Conservation (phyloP, 2,113 vertebrate genomes). For the Marcusenius ussheri region DNA sequence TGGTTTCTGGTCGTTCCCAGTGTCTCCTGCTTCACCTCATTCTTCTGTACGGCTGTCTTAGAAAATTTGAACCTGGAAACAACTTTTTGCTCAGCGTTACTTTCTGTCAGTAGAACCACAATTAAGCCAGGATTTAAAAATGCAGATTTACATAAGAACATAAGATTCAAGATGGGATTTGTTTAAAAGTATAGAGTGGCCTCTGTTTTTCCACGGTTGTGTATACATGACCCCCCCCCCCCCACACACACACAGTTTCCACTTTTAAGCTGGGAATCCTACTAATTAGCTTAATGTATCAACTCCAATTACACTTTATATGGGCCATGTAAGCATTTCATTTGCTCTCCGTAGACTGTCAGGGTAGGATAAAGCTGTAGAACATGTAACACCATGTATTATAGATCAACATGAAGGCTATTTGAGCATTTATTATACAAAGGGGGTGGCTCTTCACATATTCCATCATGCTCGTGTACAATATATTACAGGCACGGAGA, state of each 20-base stretch:
- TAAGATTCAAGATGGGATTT: too few species aligned
- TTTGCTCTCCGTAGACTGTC: not conserved
- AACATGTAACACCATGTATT: not conserved
- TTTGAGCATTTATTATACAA: not conserved
- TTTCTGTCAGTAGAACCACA: too few species aligned
- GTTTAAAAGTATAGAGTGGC: too few species aligned
- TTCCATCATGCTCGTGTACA: not conserved
- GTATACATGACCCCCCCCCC: too few species aligned
- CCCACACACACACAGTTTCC: not conserved
- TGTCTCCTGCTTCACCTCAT: too few species aligned
- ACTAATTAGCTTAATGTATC: not conserved
- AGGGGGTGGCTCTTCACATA: not conserved
- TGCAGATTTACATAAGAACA: too few species aligned
- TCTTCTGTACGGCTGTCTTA: too few species aligned
- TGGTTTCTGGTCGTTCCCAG: too few species aligned
- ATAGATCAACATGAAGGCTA: not conserved
- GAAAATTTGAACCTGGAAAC: too few species aligned
- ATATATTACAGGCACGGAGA: not conserved
- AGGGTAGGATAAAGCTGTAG: not conserved
- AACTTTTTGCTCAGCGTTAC: too few species aligned
- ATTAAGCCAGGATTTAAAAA: too few species aligned
- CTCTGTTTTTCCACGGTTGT: too few species aligned
- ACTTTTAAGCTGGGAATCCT: not conserved
- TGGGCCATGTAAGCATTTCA: not conserved
- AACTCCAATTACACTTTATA: not conserved